Evolutionary conservation across 2,888 invertebrate genomes (phyloP).

Genomic region (Lasioglossum villosulum): DNA sequence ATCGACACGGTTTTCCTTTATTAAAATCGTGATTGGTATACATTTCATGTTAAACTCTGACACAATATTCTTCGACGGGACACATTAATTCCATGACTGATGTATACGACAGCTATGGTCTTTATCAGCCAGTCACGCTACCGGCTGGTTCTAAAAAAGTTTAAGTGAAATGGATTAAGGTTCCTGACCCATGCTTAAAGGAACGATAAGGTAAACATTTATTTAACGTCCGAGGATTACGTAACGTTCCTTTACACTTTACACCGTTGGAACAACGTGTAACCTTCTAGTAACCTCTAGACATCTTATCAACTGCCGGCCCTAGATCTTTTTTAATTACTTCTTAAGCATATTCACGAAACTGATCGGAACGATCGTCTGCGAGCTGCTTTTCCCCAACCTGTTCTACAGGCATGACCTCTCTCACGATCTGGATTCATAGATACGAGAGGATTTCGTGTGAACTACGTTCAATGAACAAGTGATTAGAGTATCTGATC

Average conservation of each 20-base stretch:
- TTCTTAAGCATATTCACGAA: conserved; percentile 21
- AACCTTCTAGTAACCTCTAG: conserved; percentile 65
- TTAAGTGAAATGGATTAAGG: conserved; percentile 9
- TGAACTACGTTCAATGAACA: conserved; percentile 53
- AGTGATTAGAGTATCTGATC: conserved; percentile 51
- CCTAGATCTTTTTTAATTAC: conserved; percentile 14
- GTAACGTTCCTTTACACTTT: conserved; percentile 5
- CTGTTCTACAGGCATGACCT: neutral
- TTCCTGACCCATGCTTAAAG: conserved; percentile 7
- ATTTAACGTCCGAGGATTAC: conserved; percentile 45
- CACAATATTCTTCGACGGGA: neutral
- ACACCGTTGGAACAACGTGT: conserved; percentile 24
- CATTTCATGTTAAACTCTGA: neutral
- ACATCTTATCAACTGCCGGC: conserved; percentile 38
- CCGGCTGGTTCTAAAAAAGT: conserved; percentile 38
- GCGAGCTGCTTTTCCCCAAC: conserved; percentile 1
- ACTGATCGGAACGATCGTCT: conserved; percentile 15
- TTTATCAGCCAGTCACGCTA: conserved; percentile 44
- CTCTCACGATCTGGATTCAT: conserved; percentile 41
- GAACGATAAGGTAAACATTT: conserved; percentile 28
- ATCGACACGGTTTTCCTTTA: neutral
- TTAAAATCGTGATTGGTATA: neutral
- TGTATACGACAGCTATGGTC: conserved; percentile 16
- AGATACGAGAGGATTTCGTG: conserved; percentile 45
- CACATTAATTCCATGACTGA: conserved; percentile 20